Evolutionary conservation across 2,797 vertebrate genomes (phyloP).

Genomic region (Nannoperca australis): DNA sequence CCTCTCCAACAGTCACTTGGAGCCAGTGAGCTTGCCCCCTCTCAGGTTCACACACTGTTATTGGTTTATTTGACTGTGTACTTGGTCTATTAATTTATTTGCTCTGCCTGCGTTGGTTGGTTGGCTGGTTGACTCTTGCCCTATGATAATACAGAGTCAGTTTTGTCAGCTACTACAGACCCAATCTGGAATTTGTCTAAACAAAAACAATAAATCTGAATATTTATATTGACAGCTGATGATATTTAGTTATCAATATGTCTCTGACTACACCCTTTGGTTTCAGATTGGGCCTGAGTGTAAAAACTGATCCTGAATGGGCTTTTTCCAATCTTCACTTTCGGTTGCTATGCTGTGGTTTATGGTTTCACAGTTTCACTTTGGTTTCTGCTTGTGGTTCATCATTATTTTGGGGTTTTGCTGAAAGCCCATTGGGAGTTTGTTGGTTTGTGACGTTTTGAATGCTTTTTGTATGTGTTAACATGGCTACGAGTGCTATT

Average conservation of each 20-base stretch:
- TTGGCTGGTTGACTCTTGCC: slow-evolving; percentile 51
- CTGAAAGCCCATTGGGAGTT: slow-evolving; percentile 36
- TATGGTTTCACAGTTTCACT: slow-evolving; percentile 66
- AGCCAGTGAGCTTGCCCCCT: slow-evolving; percentile 57
- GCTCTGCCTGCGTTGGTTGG: slow-evolving; percentile 24
- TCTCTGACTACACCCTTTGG: not conserved
- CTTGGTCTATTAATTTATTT: slow-evolving; percentile 63
- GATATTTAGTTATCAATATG: not conserved
- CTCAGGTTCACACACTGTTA: slow-evolving; percentile 69
- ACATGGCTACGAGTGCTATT: slow-evolving; percentile 6
- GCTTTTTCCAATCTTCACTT: slow-evolving; percentile 55
- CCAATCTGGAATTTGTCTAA: slow-evolving; percentile 36
- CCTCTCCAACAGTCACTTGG: slow-evolving; percentile 66
- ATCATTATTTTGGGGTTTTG: slow-evolving; percentile 29
- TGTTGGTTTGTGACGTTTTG: slow-evolving; percentile 39
- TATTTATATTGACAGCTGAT: not conserved
- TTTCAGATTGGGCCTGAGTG: slow-evolving; percentile 35
- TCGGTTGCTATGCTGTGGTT: slow-evolving; percentile 50
- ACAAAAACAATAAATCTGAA: not conserved
- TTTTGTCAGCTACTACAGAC: slow-evolving; percentile 28
- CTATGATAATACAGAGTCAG: slow-evolving; percentile 18
- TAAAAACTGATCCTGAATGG: slow-evolving; percentile 51
- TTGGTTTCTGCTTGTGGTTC: slow-evolving; percentile 47
- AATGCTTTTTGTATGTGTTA: slow-evolving; percentile 38
- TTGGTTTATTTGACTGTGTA: slow-evolving; percentile 50